Conservation (phyloP, 2,888 invertebrate species). For the Blastobasis adustella region DNA sequence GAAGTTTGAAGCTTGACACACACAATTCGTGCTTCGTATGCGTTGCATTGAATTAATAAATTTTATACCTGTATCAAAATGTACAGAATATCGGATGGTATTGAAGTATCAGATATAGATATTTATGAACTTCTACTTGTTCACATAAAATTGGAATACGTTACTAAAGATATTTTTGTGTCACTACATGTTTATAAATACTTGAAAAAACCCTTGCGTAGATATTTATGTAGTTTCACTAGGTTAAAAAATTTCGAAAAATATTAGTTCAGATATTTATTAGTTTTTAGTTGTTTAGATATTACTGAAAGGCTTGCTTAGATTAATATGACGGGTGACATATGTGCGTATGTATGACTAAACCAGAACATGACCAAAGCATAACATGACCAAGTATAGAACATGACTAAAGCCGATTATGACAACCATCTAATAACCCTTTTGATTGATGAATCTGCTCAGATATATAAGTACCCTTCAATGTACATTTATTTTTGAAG, state of each 20-base stretch:
- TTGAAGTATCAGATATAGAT: too few relatives aligned
- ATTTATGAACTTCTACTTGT: neutral
- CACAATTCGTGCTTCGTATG: too few relatives aligned
- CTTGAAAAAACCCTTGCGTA: neutral
- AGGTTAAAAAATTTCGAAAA: neutral
- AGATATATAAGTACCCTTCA: neutral
- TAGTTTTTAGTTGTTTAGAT: neutral
- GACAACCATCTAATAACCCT: neutral
- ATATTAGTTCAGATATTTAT: slow-evolving; percentile 1
- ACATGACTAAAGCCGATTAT: neutral
- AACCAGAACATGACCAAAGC: neutral
- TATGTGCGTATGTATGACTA: neutral
- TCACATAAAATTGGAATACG: neutral
- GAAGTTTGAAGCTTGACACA: too few relatives aligned
- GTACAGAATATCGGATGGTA: too few relatives aligned
- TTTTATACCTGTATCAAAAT: too few relatives aligned
- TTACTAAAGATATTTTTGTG: neutral
- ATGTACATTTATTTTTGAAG: neutral
- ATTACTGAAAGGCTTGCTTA: neutral
- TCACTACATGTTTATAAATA: slow-evolving; percentile 1
- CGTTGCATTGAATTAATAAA: too few relatives aligned
- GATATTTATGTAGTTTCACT: neutral
- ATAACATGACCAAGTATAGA: neutral
- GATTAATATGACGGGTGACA: neutral
- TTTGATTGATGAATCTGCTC: neutral